These are phyloP conservation scores for Protonibea diacanthus DNA, from an alignment of 2,797 vertebrate genomes.

Conservation along the genomic window DNA sequence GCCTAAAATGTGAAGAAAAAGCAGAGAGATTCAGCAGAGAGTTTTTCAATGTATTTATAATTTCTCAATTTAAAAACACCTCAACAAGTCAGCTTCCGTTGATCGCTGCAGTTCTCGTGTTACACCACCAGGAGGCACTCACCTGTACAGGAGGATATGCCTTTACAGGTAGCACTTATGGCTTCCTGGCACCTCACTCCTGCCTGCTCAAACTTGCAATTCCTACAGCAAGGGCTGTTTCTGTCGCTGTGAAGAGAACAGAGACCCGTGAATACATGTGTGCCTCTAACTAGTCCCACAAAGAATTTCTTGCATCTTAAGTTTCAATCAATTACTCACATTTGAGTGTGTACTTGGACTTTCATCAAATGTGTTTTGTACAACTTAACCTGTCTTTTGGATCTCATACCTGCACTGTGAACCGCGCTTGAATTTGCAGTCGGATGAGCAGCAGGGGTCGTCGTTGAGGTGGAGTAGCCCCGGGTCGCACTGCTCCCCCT, in stretches of 20 bases:
- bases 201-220: conserved; percentile 89
- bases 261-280: not conserved
- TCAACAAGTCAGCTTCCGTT: not conserved
- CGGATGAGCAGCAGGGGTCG: conserved; percentile 90
- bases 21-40: not conserved
- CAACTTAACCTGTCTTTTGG: not conserved
- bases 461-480: conserved; percentile 91
- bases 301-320: not conserved
- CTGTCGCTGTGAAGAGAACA: conserved; percentile 87
- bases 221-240: conserved; percentile 95
- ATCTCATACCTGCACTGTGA: conserved; percentile 91
- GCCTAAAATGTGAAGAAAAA: conserved; percentile 77
- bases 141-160: conserved; percentile 94
- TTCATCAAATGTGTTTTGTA: not conserved
- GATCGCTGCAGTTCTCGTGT: not conserved
- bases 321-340: not conserved
- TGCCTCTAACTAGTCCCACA: not conserved
- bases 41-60: not conserved
- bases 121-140: conserved; percentile 63
- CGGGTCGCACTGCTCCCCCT: conserved; percentile 95
- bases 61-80: not conserved
- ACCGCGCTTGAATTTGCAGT: conserved; percentile 87
- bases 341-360: not conserved
- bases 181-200: conserved; percentile 94
- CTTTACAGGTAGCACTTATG: conserved; percentile 97